Base-by-base conservation (phyloP, 1,140 invertebrate species). In the Drosophila elegans region DNA sequence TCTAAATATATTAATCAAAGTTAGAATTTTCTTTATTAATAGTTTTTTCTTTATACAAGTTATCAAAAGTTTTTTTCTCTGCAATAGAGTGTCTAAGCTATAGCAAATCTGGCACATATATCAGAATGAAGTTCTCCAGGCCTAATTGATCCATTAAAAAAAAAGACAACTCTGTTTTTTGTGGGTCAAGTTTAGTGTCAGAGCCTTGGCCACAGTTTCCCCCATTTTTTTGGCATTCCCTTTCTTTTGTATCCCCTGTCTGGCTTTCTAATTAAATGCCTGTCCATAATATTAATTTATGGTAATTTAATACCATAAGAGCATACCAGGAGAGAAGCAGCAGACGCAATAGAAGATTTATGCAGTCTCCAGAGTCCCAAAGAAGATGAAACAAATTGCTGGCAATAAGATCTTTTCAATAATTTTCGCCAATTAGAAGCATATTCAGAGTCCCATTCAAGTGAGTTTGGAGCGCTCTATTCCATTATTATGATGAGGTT, bases 381-480 rank as follows among this genome's bases (percentile, higher is more conserved):
- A 45, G n/a, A 55, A 51, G 54, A 13, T 42, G 45, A 46, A 74
- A 81, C 83, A 71, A 82, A 85, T 85, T 85, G 74, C 63, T 64
- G 78, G 75, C 74, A 69, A 82, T 82, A 53, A 81, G 68, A 85
- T 85, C 81, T 78, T 55, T 67, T 57, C 82, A 81, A 81, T 85
- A 85, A 82, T 85, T 78, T 85, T 78, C 81, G 83, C 68, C 83
- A 86, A 85, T 85, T 85, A 85, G 78, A 85, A 81, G 52, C 54
- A 51, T 71, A 86, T 85, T 86, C 74, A 86, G 74, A 79, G 67
- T 54, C 39, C 51, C 66, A 69, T 55, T 69, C 32, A 38, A 71
- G 67, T 57, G 42, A 56, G 52, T 74, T 63, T 45, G 54, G 64
- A 64, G 64, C 73, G 55, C 39, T 66, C 73, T 48, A 49, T 56